Evolutionary conservation across 2,113 vertebrate species (phyloP).

Genomic region (Chlorodrepanis virens): DNA sequence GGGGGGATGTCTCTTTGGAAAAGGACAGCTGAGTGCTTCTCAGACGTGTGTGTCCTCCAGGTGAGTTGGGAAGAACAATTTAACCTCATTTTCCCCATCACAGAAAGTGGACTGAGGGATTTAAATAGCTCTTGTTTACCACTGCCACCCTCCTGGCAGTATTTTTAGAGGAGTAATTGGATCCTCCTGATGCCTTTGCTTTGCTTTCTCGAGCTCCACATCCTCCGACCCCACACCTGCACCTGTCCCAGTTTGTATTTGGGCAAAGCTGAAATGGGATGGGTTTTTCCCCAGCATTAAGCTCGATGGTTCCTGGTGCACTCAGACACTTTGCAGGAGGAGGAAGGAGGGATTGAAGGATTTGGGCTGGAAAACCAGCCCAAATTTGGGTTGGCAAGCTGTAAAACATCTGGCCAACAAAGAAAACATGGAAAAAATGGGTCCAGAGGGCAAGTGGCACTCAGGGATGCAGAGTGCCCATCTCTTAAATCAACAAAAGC

Average conservation of each 20-base stretch:
- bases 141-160: background rate
- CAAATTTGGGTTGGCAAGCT: background rate
- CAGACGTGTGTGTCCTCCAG: background rate
- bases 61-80: background rate
- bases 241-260: slow-evolving; percentile 4
- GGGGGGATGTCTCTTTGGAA: background rate
- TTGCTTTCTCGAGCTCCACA: background rate
- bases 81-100: background rate
- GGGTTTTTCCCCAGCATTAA: background rate
- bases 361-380: background rate
- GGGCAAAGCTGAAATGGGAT: fast-evolving
- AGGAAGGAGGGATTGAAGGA: background rate
- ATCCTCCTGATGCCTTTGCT: background rate
- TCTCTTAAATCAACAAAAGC: background rate
- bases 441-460: fast-evolving
- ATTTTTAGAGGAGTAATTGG: slow-evolving; percentile 45
- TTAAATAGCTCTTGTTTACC: slow-evolving; percentile 43
- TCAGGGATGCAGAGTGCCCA: fast-evolving
- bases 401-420: fast-evolving
- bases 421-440: background rate
- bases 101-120: background rate
- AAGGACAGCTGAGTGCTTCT: background rate
- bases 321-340: background rate
- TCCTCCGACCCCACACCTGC: background rate
- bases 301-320: background rate